These are phyloP conservation scores for Lasioglossum zephyrum DNA, from an alignment of 2,888 invertebrate species.

Conservation along the genomic window DNA sequence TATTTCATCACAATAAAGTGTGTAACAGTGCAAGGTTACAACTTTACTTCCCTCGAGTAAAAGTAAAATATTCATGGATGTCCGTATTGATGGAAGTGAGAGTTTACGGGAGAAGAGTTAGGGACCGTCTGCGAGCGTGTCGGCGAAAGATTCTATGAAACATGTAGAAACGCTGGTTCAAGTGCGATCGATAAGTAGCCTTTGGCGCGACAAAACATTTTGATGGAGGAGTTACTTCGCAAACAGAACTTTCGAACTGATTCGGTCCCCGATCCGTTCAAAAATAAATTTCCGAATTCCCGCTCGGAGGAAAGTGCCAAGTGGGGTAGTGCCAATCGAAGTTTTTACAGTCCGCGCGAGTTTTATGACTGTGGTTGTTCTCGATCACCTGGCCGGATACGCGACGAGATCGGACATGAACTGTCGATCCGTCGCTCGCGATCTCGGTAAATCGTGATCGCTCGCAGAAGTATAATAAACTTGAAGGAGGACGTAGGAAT, in stretches of 20 bases:
- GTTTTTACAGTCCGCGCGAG: conserved; percentile 52
- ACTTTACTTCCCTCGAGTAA: background rate
- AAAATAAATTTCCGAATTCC: conserved; percentile 58
- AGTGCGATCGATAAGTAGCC: conserved; percentile 33
- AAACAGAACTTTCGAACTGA: conserved; percentile 52
- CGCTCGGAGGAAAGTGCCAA: conserved; percentile 18
- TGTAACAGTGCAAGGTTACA: background rate
- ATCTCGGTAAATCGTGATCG: conserved; percentile 34
- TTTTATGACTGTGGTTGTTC: conserved; percentile 54
- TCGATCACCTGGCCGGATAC: conserved; percentile 40
- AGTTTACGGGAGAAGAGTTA: background rate
- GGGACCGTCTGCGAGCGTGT: background rate
- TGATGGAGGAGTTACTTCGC: conserved; percentile 37
- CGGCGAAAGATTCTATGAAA: background rate
- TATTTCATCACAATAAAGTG: background rate
- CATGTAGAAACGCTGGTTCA: background rate
- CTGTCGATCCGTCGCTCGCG: background rate
- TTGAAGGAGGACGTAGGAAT: background rate
- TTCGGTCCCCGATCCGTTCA: conserved; percentile 2
- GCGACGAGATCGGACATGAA: conserved; percentile 32
- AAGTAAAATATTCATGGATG: background rate
- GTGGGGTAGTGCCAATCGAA: background rate
- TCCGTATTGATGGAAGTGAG: background rate
- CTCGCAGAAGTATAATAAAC: conserved; percentile 28
- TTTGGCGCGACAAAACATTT: conserved; percentile 46